Evolutionary conservation across 2,888 invertebrate genomes (phyloP), one percentile per base, ranked within the genome.

Genomic region (Sarcophaga carnaria): DNA sequence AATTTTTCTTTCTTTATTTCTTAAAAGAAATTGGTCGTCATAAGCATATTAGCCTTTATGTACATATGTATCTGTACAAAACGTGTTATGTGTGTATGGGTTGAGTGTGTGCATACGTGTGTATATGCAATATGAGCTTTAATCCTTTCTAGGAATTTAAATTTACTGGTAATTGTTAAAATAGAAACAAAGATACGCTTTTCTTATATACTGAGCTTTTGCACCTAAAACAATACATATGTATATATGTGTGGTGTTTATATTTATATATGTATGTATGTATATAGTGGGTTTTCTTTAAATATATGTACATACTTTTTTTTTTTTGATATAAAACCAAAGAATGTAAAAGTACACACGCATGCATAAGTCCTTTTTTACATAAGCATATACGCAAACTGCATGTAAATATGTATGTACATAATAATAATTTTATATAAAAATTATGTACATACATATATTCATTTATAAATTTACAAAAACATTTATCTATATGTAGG

Each of bases 201-300:
- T 71, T 72, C 20, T 87, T 82, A 88, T 80, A 88, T 80, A 88
- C 77, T 74, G 76, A 83, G 80, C 66, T 80, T 83, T 78, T 37
- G 37, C 10, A 37, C 8, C 1, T 37, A 37, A 37, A 37, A 37
- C 37, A 10, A 76, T 80, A 84, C 76, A 74, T 86, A 81, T 79
- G 75, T 78, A 87, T 78, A 2, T 37, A 37, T 37, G 37, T 37
- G 37, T 37, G 37, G 10, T 37, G 1, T 10, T 37, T 37, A 37
- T 37, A 37, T 37, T 37, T 37, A 37, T 37, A 37, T 37, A 37
- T 37, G 37, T 37, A 10, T 10, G 10, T 37, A 37, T 10, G 2
- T 37, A 10, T 37, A 10, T 37, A 10, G 37, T 37, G 37, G 8
- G 37, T 37, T 37, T 37, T 37, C 37, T 37, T 37, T 10, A 37